Evolutionary conservation across 2,113 vertebrate genomes (phyloP).

Genomic region (Pedionomus torquatus): DNA sequence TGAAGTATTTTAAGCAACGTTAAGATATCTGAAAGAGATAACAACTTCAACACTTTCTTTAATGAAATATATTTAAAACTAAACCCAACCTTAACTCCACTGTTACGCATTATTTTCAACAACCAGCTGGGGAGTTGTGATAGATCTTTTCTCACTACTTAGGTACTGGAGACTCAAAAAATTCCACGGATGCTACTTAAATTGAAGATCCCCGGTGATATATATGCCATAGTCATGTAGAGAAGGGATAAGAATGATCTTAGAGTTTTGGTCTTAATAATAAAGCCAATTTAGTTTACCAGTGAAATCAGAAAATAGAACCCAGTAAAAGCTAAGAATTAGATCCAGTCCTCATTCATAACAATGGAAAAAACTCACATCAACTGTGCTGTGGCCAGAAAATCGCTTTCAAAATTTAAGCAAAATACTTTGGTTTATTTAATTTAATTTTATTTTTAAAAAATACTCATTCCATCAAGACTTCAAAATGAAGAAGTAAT

Average conservation of each 20-base stretch:
- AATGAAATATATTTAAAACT: conserved; percentile 13
- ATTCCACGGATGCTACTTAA: not conserved
- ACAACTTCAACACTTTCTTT: conserved; percentile 39
- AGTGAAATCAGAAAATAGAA: not conserved
- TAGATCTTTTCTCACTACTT: conserved; percentile 33
- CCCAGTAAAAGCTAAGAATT: not conserved
- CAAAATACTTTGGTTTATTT: not conserved
- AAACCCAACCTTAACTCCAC: not conserved
- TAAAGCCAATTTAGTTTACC: not conserved
- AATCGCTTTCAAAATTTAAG: not conserved
- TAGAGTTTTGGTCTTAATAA: not conserved
- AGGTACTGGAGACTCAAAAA: conserved; percentile 25
- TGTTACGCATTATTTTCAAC: not conserved
- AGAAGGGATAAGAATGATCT: not conserved
- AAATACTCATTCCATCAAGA: not conserved
- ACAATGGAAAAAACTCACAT: not conserved
- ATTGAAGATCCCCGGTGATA: not conserved
- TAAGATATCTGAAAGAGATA: conserved; percentile 47
- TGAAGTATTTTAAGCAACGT: conserved; percentile 54
- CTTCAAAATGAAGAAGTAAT: not conserved
- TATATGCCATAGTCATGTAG: not conserved
- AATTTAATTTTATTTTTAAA: not conserved
- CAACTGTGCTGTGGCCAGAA: not conserved
- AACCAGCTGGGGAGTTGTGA: not conserved
- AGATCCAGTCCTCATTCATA: not conserved